phyloP scores from a whole-genome alignment of 1,140 invertebrate species.

The Matsumurasca onukii region DNA sequence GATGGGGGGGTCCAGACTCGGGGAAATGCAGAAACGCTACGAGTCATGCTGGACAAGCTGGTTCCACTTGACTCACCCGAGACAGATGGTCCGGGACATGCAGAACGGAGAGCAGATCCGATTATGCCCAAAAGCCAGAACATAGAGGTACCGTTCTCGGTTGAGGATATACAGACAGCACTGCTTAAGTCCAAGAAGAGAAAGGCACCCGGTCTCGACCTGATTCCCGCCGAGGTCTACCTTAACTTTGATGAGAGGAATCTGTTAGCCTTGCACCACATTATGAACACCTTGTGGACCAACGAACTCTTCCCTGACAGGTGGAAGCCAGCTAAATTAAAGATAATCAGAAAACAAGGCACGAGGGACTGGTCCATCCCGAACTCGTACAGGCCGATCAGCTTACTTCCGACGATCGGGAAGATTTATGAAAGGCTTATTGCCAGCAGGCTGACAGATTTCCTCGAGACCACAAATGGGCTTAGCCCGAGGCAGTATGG shows the following conservation, averaged over 20 bases:
- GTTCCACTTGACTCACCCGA: neutral
- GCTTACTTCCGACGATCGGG: neutral
- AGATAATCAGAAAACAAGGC: neutral
- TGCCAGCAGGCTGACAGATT: neutral
- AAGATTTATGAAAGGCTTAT: neutral
- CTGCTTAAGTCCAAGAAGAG: neutral
- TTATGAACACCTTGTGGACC: neutral
- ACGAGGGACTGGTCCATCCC: neutral
- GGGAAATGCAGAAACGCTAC: neutral
- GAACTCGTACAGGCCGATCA: conserved; percentile 4
- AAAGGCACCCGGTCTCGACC: neutral
- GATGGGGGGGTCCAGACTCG: neutral
- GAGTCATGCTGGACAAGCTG: neutral
- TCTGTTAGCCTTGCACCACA: neutral
- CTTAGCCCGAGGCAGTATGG: neutral
- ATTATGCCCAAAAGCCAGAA: neutral
- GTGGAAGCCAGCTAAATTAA: neutral
- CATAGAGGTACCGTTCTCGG: neutral
- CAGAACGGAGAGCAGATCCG: neutral
- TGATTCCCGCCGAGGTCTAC: neutral
- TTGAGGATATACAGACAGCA: neutral
- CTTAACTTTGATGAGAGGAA: too few relatives aligned
- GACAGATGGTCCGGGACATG: neutral
- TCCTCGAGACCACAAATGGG: neutral
- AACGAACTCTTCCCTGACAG: neutral